Conservation (phyloP, 2,797 vertebrate genomes). For the Vultur gryphus region DNA sequence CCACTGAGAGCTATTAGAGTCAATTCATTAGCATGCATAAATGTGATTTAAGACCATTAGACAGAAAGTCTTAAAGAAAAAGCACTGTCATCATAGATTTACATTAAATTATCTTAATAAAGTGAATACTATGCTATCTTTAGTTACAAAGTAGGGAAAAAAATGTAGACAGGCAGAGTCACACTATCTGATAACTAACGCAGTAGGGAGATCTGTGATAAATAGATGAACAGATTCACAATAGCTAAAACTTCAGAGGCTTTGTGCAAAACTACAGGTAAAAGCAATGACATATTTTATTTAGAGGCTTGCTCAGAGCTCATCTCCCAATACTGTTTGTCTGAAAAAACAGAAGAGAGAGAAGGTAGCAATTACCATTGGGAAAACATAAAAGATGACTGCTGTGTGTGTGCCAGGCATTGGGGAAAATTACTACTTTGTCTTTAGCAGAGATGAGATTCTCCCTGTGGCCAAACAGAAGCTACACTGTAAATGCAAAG, state of each 20-base stretch:
- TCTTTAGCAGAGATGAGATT: constrained; percentile 52
- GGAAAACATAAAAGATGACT: constrained; percentile 56
- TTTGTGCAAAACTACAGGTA: constrained; percentile 36
- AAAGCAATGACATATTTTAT: constrained; percentile 45
- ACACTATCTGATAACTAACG: background rate
- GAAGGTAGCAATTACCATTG: constrained; percentile 58
- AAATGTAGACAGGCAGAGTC: background rate
- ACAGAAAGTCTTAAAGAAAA: background rate
- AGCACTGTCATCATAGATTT: background rate
- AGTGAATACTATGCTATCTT: background rate
- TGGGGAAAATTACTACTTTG: constrained; percentile 60
- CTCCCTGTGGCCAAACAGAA: constrained; percentile 43
- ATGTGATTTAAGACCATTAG: background rate
- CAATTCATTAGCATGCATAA: background rate
- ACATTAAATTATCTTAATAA: background rate
- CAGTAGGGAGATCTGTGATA: background rate
- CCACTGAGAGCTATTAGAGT: background rate
- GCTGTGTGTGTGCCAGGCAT: background rate
- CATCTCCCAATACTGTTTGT: constrained; percentile 28
- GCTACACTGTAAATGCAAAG: constrained; percentile 1
- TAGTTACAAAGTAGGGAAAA: background rate
- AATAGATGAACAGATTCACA: background rate
- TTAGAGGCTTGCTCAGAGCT: constrained; percentile 37
- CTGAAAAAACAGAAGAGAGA: background rate
- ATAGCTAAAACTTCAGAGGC: constrained; percentile 3